These are phyloP conservation scores for Pomatostomus ruficeps DNA, from an alignment of 2,113 vertebrate species.

Conservation along the genomic window DNA sequence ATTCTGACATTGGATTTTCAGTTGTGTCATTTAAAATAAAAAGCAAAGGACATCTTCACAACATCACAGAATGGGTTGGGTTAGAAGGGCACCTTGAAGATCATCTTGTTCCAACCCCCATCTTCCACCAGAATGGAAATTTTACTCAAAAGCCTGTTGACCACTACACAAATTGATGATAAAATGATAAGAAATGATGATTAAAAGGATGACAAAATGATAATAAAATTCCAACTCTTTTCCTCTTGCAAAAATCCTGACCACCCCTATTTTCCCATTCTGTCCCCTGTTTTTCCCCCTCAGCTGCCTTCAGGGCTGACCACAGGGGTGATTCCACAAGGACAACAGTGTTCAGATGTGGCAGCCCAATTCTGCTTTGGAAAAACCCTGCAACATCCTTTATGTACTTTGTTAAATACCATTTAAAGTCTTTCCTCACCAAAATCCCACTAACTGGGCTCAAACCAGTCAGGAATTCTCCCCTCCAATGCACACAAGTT, in stretches of 20 bases:
- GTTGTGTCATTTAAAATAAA: background rate
- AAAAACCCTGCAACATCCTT: background rate
- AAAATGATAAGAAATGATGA: background rate
- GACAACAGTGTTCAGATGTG: background rate
- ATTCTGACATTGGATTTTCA: background rate
- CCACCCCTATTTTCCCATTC: constrained; percentile 72
- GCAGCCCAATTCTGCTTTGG: background rate
- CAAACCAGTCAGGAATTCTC: background rate
- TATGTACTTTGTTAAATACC: background rate
- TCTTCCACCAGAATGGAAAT: background rate
- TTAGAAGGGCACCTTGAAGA: background rate
- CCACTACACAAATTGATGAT: background rate
- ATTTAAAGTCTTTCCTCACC: background rate
- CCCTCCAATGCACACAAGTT: background rate
- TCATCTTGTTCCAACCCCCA: background rate
- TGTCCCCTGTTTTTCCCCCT: constrained; percentile 65
- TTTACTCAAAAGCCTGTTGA: background rate
- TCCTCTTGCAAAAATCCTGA: background rate
- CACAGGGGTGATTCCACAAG: constrained; percentile 66
- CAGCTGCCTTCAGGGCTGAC: constrained; percentile 67
- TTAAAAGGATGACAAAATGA: background rate
- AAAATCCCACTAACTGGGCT: background rate
- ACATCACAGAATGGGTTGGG: background rate
- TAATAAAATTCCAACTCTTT: background rate
- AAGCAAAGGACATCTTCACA: background rate